Evolutionary conservation across 2,888 invertebrate genomes (phyloP), one percentile per base, ranked within the genome.

Genomic region (Diachrysia chrysitis): DNA sequence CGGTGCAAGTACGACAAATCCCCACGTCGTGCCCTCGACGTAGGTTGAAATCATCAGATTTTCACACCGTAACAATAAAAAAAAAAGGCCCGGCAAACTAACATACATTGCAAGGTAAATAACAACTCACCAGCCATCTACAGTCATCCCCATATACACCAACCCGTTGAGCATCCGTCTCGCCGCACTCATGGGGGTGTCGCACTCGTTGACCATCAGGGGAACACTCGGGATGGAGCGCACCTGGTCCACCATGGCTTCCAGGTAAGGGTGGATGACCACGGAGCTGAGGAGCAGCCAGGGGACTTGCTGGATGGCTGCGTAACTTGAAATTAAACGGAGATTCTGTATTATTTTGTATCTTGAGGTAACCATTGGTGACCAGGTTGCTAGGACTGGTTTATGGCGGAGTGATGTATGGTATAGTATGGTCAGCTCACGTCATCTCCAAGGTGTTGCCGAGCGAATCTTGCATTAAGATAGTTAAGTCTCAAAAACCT

Each of bases 201-300:
- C 70, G 17, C 66, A 81, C 37, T 87, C 83, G 58, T 85, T 85
- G 35, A 85, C 81, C 46, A 87, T 32, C 2, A 85, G 48, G 0
- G 93, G 92, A 0, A 90, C 60, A 0, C 84, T 86, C 0, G 83
- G 69, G 0, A 90, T 60, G 0, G 89, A 87, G 3, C 87, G 71
- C 0, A 91, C 87, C 2, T 86, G 86, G 16, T 91, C 92, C 5
- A 93, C 80, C 14, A 89, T 59, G 0, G 66, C 72, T 63, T 93
- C 91, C n/a, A 88, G 17, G 21, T 76, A 64, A 0, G 89, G 82
- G 57, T 88, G 85, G 64, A 90, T 71, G 0, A 81, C 78, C 0
- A 86, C 73, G 0, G 90, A 87, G 63, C 83, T 86, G 1, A 92
- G 81, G 1, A 90, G 35, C 19, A 93, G 89, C 92, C 92, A 93